phyloP scores from a whole-genome alignment of 2,888 invertebrate species.

The Hypselothyrea guttata region DNA sequence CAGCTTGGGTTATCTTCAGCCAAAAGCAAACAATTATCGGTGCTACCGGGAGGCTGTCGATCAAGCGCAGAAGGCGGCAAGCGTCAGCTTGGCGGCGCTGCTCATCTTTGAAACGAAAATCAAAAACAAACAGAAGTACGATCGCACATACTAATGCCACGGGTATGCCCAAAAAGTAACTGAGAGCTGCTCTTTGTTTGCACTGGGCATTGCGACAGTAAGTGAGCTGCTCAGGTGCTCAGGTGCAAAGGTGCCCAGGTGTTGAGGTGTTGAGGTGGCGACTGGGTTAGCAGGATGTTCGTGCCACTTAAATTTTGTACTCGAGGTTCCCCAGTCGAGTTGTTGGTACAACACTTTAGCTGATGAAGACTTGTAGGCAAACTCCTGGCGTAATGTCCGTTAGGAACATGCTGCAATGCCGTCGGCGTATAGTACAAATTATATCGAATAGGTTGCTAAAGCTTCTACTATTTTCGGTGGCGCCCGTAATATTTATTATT shows the following conservation, averaged over 20 bases:
- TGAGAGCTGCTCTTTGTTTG: slow-evolving; percentile 39
- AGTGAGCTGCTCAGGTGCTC: slow-evolving; percentile 26
- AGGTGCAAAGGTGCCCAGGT: slow-evolving; percentile 1
- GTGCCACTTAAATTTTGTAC: slow-evolving; percentile 11
- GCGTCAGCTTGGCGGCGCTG: slow-evolving; percentile 31
- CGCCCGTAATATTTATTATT: no score
- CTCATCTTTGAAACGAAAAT: slow-evolving; percentile 70
- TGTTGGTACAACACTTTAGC: slow-evolving; percentile 55
- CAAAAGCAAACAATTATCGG: slow-evolving; percentile 54
- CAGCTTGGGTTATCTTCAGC: slow-evolving; percentile 29
- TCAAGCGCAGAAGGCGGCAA: slow-evolving; percentile 69
- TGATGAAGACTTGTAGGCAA: slow-evolving; percentile 17
- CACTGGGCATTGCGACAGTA: slow-evolving; percentile 44
- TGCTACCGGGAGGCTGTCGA: slow-evolving; percentile 75
- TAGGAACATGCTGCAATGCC: slow-evolving; percentile 15
- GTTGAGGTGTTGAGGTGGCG: slow-evolving; percentile 4
- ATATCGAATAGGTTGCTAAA: no score
- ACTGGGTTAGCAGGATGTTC: slow-evolving; percentile 38
- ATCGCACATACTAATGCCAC: neutral
- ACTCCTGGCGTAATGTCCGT: neutral
- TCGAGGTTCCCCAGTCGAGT: slow-evolving; percentile 32
- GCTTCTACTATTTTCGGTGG: no score
- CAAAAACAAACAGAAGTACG: slow-evolving; percentile 53
- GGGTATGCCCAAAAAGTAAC: slow-evolving; percentile 35
- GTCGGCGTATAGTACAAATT: slow-evolving; percentile 18